Evolutionary conservation across 2,113 vertebrate species (phyloP).

Genomic region (Polypterus bichir): DNA sequence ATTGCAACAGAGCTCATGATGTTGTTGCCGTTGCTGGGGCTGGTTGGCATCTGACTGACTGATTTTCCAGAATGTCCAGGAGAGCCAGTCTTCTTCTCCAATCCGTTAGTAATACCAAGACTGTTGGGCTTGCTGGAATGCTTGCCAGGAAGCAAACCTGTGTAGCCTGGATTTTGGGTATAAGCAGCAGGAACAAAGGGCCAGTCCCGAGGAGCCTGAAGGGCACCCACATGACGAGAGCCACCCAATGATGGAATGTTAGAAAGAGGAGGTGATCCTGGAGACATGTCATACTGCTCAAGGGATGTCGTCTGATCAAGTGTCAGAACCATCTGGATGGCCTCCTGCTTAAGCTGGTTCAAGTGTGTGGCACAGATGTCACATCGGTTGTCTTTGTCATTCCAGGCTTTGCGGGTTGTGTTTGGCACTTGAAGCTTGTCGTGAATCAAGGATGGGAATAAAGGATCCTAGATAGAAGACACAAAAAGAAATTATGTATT

Average conservation of each 20-base stretch:
- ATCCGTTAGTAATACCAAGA: constrained; percentile 65
- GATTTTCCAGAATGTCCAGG: constrained; percentile 66
- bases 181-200: constrained; percentile 53
- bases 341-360: constrained; percentile 92
- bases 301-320: constrained; percentile 55
- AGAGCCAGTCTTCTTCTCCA: constrained; percentile 72
- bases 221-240: constrained; percentile 44
- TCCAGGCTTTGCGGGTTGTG: constrained; percentile 83
- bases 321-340: constrained; percentile 84
- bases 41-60: constrained; percentile 60
- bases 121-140: constrained; percentile 74
- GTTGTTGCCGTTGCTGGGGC: constrained; percentile 62
- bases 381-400: constrained; percentile 84
- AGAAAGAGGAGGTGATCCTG: constrained; percentile 61
- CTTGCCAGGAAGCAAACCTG: constrained; percentile 51
- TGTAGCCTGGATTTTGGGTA: constrained; percentile 39
- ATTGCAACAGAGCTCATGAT: constrained; percentile 62
- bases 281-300: constrained; percentile 68
- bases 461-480: constrained; percentile 66
- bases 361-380: constrained; percentile 86
- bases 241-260: constrained; percentile 46
- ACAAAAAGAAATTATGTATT: constrained; percentile 10
- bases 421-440: constrained; percentile 91
- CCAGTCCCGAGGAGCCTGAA: constrained; percentile 57
- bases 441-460: constrained; percentile 79